phyloP scores from a whole-genome alignment of 2,797 vertebrate species.

The Eutrigla gurnardus region DNA sequence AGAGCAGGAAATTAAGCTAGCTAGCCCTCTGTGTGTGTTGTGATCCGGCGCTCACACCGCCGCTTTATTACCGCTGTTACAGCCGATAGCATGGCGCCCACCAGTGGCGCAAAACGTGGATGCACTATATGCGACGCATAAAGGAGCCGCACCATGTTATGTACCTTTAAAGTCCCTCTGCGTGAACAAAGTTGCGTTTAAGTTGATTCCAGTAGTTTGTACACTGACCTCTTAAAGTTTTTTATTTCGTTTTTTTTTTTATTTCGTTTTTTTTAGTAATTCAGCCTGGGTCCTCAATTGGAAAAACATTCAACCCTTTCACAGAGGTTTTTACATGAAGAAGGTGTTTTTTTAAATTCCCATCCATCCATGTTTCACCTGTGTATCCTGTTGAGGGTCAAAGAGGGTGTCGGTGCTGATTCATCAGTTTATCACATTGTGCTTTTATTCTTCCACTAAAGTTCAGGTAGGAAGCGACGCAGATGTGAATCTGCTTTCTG shows the following conservation, averaged over 20 bases:
- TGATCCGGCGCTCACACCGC: too few species aligned
- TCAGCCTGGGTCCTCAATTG: background rate
- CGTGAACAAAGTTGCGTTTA: background rate
- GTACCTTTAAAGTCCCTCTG: background rate
- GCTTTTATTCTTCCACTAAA: conserved; percentile 52
- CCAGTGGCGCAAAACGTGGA: too few species aligned
- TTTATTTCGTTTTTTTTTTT: background rate
- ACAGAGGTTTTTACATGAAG: background rate
- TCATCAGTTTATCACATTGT: conserved; percentile 46
- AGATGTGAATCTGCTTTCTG: conserved; percentile 54
- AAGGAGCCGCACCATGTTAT: too few species aligned
- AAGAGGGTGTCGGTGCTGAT: conserved; percentile 38
- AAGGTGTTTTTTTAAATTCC: background rate
- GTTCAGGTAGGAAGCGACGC: conserved; percentile 67
- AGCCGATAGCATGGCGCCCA: too few species aligned
- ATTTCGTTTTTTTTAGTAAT: conserved; percentile 8
- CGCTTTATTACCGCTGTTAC: too few species aligned
- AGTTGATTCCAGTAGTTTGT: background rate
- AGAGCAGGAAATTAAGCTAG: too few species aligned
- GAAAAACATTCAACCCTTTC: background rate
- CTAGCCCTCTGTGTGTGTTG: too few species aligned
- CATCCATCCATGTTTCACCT: conserved; percentile 20
- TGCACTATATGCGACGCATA: too few species aligned
- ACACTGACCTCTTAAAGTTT: background rate
- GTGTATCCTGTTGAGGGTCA: conserved; percentile 42